Conservation (phyloP, 2,113 vertebrate species). For the Synchiropus splendidus region DNA sequence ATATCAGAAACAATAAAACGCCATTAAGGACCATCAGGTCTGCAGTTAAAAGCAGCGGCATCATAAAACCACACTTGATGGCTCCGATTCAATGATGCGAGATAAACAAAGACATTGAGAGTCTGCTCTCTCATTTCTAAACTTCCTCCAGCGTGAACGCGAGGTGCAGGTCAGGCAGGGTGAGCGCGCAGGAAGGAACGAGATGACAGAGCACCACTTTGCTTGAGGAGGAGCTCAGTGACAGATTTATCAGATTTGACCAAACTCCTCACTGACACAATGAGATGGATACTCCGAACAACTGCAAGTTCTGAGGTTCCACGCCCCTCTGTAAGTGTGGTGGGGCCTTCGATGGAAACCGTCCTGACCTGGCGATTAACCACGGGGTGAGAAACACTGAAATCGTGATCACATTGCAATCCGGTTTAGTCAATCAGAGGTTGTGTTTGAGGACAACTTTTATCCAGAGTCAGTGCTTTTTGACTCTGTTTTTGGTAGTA, state of each 20-base stretch:
- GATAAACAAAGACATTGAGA: no score
- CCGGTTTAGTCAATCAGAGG: no score
- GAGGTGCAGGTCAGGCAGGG: conserved; percentile 39
- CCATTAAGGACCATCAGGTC: neutral
- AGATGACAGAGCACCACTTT: neutral
- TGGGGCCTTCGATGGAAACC: no score
- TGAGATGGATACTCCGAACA: no score
- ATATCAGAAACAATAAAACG: conserved; percentile 3
- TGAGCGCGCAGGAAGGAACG: conserved; percentile 13
- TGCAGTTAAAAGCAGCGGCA: conserved; percentile 5
- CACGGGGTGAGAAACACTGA: no score
- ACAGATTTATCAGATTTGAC: conserved; percentile 29
- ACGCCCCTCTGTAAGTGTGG: no score
- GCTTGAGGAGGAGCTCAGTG: conserved; percentile 1
- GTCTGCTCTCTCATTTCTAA: neutral
- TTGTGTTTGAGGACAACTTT: no score
- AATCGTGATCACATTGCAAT: no score
- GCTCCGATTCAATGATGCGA: no score
- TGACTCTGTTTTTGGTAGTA: no score
- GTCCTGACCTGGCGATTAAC: no score
- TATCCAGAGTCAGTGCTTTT: no score
- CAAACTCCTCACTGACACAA: conserved; percentile 12
- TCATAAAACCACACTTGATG: conserved; percentile 7
- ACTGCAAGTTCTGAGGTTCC: neutral
- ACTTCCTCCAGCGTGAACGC: conserved; percentile 5